Evolutionary conservation across 2,797 vertebrate species (phyloP).

Genomic region (Pipistrellus pipistrellus): DNA sequence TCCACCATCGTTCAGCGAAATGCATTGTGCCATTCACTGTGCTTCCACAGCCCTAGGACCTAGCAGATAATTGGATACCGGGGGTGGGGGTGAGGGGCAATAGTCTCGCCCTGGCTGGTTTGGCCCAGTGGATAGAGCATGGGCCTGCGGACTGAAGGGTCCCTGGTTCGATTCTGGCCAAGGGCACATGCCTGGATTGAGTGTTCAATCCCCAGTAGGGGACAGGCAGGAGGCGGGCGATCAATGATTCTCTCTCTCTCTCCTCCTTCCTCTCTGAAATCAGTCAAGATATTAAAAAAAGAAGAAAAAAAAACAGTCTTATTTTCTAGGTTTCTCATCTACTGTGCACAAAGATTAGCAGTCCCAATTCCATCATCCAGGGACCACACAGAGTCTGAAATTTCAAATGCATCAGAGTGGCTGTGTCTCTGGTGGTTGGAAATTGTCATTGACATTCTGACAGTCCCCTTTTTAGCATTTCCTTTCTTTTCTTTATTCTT

Average conservation of each 20-base stretch:
- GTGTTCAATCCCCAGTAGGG: too few relatives aligned
- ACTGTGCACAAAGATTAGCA: background rate
- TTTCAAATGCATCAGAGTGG: background rate
- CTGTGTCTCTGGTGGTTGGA: background rate
- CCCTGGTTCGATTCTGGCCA: too few relatives aligned
- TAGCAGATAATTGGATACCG: background rate
- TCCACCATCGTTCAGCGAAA: background rate
- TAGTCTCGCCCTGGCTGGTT: too few relatives aligned
- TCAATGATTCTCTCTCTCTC: too few relatives aligned
- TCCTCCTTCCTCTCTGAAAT: too few relatives aligned
- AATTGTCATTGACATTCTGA: constrained; percentile 22
- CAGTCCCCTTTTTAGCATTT: background rate
- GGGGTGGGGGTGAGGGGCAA: accelerated
- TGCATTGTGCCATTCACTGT: background rate
- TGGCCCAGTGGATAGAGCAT: too few relatives aligned
- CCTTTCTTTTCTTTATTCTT: constrained; percentile 58
- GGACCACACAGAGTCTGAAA: background rate
- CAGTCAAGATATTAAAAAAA: too few relatives aligned
- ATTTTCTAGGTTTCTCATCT: background rate
- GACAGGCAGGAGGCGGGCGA: too few relatives aligned
- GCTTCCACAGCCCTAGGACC: background rate
- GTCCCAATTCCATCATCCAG: background rate
- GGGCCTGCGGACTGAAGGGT: too few relatives aligned
- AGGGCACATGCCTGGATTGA: too few relatives aligned
- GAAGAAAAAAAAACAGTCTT: background rate